phyloP scores from a whole-genome alignment of 2,888 invertebrate genomes.

The Lamellibrachia satsuma region DNA sequence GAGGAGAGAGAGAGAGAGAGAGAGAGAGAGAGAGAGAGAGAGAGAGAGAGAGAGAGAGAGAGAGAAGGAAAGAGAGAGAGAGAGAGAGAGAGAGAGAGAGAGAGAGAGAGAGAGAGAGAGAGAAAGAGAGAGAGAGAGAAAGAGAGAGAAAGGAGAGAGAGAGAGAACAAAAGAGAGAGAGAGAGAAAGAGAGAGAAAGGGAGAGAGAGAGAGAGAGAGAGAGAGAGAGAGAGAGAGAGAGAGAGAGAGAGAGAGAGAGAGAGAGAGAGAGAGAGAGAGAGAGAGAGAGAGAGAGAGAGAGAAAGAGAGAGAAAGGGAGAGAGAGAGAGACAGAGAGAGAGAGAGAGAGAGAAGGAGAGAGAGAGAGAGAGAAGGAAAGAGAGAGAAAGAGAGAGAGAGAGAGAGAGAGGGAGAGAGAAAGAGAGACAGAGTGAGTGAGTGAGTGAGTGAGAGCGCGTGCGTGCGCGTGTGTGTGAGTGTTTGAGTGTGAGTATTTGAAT shows the following conservation, averaged over 20 bases:
- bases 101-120: not conserved
- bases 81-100: not conserved
- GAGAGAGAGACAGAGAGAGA: slow-evolving; percentile 27
- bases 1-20: no score
- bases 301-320: slow-evolving; percentile 24
- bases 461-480: no score
- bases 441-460: no score
- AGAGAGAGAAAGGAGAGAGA: no score
- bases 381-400: slow-evolving; percentile 21
- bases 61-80: not conserved
- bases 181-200: not conserved
- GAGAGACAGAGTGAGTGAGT: slow-evolving; percentile 8
- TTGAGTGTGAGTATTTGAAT: no score
- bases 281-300: slow-evolving; percentile 30
- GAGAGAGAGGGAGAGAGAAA: not conserved
- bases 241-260: slow-evolving; percentile 30
- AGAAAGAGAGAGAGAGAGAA: not conserved
- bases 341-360: slow-evolving; percentile 27
- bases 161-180: not conserved
- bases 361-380: slow-evolving; percentile 25
- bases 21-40: not conserved
- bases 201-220: slow-evolving; percentile 26
- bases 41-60: not conserved
- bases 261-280: slow-evolving; percentile 33
- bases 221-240: slow-evolving; percentile 33